These are phyloP conservation scores for Netelia fuscicornis DNA, from an alignment of 2,888 invertebrate genomes.

Conservation along the genomic window DNA sequence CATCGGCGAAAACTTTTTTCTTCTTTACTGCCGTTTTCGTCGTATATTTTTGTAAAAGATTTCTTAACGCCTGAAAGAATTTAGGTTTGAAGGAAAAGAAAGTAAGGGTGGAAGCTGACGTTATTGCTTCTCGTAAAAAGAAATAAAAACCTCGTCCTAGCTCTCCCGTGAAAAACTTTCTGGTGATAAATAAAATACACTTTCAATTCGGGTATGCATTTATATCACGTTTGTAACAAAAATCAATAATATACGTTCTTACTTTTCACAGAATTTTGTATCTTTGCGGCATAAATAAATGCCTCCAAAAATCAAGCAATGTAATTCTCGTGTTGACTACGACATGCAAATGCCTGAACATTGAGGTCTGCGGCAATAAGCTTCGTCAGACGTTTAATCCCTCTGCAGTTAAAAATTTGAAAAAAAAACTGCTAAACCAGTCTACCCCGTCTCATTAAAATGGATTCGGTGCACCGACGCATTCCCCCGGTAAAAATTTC, in stretches of 20 bases:
- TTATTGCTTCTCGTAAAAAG: not conserved
- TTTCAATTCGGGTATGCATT: not conserved
- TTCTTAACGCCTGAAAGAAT: not conserved
- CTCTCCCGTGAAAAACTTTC: conserved; percentile 1
- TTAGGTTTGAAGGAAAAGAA: not conserved
- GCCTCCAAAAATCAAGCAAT: too few species aligned
- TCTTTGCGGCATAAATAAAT: too few species aligned
- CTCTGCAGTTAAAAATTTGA: not conserved
- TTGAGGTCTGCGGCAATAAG: too few species aligned
- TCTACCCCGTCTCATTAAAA: too few species aligned
- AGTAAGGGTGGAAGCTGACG: not conserved
- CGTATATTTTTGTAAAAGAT: not conserved
- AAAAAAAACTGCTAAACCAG: not conserved
- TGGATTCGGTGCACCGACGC: too few species aligned
- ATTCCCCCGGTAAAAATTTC: not conserved
- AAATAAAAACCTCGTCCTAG: not conserved
- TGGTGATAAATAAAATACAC: conserved; percentile 43
- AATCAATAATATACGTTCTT: too few species aligned
- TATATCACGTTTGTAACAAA: not conserved
- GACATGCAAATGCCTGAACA: too few species aligned
- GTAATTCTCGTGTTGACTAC: too few species aligned
- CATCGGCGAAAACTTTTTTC: not conserved
- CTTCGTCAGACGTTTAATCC: not conserved
- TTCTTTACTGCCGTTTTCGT: not conserved
- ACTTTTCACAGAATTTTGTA: too few species aligned